These are phyloP conservation scores for Prunella strophiata DNA, from an alignment of 2,797 vertebrate species.

Conservation along the genomic window DNA sequence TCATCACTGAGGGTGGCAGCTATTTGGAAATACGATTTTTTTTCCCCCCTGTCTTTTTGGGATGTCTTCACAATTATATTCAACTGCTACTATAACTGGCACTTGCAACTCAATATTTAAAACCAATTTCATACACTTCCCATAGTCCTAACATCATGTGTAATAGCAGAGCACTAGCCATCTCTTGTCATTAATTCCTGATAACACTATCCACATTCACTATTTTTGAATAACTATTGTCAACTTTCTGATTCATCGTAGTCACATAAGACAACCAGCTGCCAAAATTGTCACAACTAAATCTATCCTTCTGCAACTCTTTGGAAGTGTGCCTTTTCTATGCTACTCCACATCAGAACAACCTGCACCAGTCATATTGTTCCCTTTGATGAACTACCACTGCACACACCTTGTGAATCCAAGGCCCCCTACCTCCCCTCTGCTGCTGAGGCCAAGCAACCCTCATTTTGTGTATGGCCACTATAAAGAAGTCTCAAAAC, in stretches of 20 bases:
- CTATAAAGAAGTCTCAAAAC: neutral
- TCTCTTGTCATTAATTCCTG: neutral
- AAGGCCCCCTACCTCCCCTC: neutral
- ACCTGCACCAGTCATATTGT: neutral
- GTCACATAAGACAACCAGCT: neutral
- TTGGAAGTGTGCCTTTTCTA: neutral
- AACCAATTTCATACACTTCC: neutral
- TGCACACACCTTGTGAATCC: neutral
- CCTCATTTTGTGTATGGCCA: no score
- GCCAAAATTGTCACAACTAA: neutral
- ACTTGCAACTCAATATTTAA: neutral
- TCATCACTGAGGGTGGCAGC: neutral
- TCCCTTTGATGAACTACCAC: fast-evolving
- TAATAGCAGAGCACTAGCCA: neutral
- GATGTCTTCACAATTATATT: neutral
- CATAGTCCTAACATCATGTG: neutral
- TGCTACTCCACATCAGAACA: fast-evolving
- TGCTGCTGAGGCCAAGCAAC: neutral
- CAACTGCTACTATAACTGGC: neutral
- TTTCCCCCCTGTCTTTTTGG: neutral
- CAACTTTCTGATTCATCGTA: neutral
- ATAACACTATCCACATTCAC: neutral
- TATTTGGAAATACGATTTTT: neutral
- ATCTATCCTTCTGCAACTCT: neutral
- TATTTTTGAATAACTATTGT: neutral